A percentile compares a stretch with the other conserved stretches of the same genome.
phyloP scores from a whole-genome alignment of 2,113 vertebrate species.

The Otis tarda region DNA sequence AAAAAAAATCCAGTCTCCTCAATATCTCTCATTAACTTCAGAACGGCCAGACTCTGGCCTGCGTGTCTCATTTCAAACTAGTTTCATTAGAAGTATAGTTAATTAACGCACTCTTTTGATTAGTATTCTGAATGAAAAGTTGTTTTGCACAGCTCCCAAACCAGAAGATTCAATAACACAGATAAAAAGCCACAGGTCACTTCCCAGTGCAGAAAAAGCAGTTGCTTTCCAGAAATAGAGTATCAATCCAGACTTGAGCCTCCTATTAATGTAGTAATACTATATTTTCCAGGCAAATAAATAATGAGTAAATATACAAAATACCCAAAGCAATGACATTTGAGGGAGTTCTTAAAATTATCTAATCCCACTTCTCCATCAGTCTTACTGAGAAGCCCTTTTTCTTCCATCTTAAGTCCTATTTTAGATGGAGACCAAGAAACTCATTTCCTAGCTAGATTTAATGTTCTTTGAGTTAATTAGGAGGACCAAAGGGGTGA shows the following conservation, averaged over 20 bases:
- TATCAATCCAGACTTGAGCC: not conserved
- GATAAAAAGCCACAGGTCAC: slow-evolving; percentile 14
- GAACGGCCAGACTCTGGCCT: not conserved
- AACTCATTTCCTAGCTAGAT: not conserved
- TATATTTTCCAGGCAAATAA: not conserved
- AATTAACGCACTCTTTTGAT: slow-evolving; percentile 37
- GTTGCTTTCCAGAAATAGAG: not conserved
- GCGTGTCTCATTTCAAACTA: not conserved
- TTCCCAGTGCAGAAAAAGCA: not conserved
- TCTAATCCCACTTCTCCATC: not conserved
- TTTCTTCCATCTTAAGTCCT: not conserved
- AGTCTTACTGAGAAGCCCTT: not conserved
- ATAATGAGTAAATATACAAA: not conserved
- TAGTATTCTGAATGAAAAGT: slow-evolving; percentile 21
- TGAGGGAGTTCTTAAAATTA: not conserved
- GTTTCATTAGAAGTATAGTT: slow-evolving; percentile 28
- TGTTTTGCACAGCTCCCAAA: slow-evolving; percentile 33
- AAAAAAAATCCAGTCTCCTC: not conserved
- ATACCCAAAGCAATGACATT: not conserved
- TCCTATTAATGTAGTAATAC: not conserved
- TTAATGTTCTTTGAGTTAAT: not conserved
- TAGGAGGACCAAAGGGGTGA: not conserved
- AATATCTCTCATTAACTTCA: slow-evolving; percentile 16
- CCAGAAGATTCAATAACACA: slow-evolving; percentile 6
- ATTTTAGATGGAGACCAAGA: not conserved